Evolutionary conservation across 1,140 invertebrate species (phyloP).

Genomic region (Drosophila arizonae): DNA sequence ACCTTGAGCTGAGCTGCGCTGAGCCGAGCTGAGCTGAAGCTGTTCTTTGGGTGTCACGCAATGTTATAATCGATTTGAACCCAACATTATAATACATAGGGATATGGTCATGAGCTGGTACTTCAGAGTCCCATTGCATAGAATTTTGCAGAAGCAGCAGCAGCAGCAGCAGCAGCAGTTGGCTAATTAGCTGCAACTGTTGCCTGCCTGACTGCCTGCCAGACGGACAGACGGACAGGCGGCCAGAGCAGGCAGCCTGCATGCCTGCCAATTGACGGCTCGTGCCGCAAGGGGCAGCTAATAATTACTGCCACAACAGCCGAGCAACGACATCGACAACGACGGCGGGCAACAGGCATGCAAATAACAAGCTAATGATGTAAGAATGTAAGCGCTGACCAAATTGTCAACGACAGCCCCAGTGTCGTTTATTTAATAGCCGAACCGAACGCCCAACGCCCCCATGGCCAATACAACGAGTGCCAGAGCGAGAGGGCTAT

Average conservation of each 20-base stretch:
- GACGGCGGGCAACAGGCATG: conserved; percentile 47
- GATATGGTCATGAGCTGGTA: conserved; percentile 16
- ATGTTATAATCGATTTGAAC: conserved; percentile 71
- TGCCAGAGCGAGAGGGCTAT: too few species aligned
- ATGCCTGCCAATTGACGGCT: conserved; percentile 59
- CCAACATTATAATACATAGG: conserved; percentile 58
- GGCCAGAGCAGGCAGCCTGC: conserved; percentile 5
- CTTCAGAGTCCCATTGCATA: conserved; percentile 35
- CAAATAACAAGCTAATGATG: conserved; percentile 81
- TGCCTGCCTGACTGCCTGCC: conserved; percentile 24
- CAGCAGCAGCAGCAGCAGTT: conserved; percentile 68
- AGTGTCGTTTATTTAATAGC: conserved; percentile 49
- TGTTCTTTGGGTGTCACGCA: conserved; percentile 49
- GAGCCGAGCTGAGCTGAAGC: neutral
- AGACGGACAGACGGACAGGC: neutral
- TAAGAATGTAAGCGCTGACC: conserved; percentile 76
- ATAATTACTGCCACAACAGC: conserved; percentile 48
- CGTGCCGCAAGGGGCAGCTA: conserved; percentile 67
- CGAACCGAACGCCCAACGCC: conserved; percentile 31
- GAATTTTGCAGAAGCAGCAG: conserved; percentile 33
- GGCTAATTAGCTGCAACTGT: conserved; percentile 79
- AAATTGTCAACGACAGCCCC: conserved; percentile 74
- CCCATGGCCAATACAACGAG: neutral
- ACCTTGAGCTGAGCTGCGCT: conserved; percentile 3
- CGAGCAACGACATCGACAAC: conserved; percentile 8